These are phyloP conservation scores for Eilema sororculum DNA, from an alignment of 2,888 invertebrate genomes.

Conservation along the genomic window DNA sequence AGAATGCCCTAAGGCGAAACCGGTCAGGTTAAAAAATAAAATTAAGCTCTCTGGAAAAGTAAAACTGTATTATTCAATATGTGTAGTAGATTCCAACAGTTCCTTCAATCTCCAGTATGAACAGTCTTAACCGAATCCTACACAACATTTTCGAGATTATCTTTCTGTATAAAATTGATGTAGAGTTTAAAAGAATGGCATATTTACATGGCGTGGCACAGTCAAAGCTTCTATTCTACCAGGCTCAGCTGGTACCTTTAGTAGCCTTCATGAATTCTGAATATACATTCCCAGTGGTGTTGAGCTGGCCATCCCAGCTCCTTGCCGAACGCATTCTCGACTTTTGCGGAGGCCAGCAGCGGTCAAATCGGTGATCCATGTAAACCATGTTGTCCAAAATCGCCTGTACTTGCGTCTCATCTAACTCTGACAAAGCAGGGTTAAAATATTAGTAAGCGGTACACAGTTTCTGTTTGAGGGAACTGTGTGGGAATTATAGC, in stretches of 20 bases:
- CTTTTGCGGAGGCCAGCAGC: conserved; percentile 73
- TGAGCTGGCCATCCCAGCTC: conserved; percentile 76
- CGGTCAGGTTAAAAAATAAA: too few species aligned
- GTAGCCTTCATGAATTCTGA: conserved; percentile 76
- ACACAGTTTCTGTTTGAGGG: conserved; percentile 18
- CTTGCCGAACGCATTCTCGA: conserved; percentile 61
- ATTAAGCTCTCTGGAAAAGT: too few species aligned
- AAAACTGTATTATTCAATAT: too few species aligned
- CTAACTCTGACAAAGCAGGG: conserved; percentile 80
- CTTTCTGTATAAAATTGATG: not conserved
- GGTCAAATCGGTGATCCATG: conserved; percentile 73
- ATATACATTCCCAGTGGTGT: conserved; percentile 68
- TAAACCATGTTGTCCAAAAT: conserved; percentile 77
- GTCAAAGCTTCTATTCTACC: conserved; percentile 64
- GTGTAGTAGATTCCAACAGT: too few species aligned
- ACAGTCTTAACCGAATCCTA: not conserved
- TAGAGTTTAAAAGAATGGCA: conserved; percentile 20
- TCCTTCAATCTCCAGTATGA: too few species aligned
- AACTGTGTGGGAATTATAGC: conserved; percentile 25
- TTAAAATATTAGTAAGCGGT: conserved; percentile 61
- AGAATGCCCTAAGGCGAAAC: too few species aligned
- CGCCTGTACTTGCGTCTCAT: conserved; percentile 79
- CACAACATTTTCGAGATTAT: not conserved
- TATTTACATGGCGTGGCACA: conserved; percentile 40
- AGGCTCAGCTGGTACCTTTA: conserved; percentile 73